phyloP scores from a whole-genome alignment of 2,113 vertebrate genomes.

The Monopterus albus region DNA sequence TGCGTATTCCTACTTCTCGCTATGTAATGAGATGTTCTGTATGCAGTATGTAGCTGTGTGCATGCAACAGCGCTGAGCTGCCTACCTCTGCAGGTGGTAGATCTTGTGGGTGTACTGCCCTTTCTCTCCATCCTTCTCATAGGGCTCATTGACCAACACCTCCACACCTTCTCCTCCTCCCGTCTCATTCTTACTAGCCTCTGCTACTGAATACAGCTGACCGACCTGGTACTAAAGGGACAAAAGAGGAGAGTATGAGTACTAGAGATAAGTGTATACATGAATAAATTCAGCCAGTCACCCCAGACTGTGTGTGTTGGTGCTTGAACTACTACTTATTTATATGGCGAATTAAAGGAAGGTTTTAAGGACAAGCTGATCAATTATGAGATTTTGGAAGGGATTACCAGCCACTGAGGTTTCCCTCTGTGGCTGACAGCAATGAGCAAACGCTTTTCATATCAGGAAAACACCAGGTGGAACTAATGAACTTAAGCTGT shows the following conservation, averaged over 20 bases:
- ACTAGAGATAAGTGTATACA: no score
- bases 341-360: no score
- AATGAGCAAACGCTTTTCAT: no score
- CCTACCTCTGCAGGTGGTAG: constrained; percentile 86
- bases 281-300: no score
- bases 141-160: constrained; percentile 92
- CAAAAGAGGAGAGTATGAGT: not conserved
- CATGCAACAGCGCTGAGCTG: not conserved
- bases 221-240: constrained; percentile 93
- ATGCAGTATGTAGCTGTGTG: not conserved
- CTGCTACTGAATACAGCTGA: constrained; percentile 95
- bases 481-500: no score
- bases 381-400: not conserved
- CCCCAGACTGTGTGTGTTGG: no score
- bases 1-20: not conserved
- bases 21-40: not conserved
- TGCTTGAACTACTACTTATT: no score
- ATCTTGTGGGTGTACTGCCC: constrained; percentile 99
- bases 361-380: not conserved
- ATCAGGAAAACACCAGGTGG: no score
- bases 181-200: constrained; percentile 97
- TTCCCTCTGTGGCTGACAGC: no score
- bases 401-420: no score
- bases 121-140: constrained; percentile 92
- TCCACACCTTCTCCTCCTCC: constrained; percentile 99